Evolutionary conservation across 2,113 vertebrate species (phyloP).

Genomic region (Coturnix japonica): DNA sequence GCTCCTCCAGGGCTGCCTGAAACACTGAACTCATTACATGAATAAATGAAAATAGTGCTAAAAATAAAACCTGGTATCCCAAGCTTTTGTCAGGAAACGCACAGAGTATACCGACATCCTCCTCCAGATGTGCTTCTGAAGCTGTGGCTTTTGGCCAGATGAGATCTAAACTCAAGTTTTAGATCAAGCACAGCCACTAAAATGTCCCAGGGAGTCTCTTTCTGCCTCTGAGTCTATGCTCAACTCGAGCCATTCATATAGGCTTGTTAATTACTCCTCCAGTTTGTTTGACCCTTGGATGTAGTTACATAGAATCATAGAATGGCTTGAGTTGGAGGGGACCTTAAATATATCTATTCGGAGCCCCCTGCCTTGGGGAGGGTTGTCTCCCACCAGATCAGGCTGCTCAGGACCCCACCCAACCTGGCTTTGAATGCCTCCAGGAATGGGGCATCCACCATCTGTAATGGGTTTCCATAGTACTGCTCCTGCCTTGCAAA

Average conservation of each 20-base stretch:
- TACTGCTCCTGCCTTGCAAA: not conserved
- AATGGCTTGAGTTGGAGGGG: too few species aligned
- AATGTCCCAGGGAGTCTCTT: not conserved
- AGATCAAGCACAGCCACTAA: not conserved
- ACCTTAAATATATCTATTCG: too few species aligned
- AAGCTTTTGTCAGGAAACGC: not conserved
- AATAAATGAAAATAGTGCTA: slow-evolving; percentile 57
- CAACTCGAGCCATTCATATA: not conserved
- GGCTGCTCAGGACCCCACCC: too few species aligned
- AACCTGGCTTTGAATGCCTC: too few species aligned
- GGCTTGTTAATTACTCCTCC: not conserved
- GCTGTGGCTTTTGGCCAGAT: slow-evolving; percentile 33
- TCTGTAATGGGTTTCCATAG: not conserved
- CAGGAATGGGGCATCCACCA: too few species aligned
- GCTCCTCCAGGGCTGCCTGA: slow-evolving; percentile 53
- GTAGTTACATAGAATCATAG: not conserved
- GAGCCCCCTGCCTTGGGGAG: too few species aligned
- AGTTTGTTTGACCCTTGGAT: not conserved
- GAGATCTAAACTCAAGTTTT: slow-evolving; percentile 1
- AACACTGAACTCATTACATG: slow-evolving; percentile 52
- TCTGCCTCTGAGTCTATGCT: not conserved
- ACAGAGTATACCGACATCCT: not conserved
- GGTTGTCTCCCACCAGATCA: too few species aligned
- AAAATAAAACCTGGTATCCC: slow-evolving; percentile 53
- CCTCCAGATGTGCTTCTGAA: not conserved